These are phyloP conservation scores for Phenganax subtilis DNA, from an alignment of 92 coral and sea anemone species.

Conservation along the genomic window DNA sequence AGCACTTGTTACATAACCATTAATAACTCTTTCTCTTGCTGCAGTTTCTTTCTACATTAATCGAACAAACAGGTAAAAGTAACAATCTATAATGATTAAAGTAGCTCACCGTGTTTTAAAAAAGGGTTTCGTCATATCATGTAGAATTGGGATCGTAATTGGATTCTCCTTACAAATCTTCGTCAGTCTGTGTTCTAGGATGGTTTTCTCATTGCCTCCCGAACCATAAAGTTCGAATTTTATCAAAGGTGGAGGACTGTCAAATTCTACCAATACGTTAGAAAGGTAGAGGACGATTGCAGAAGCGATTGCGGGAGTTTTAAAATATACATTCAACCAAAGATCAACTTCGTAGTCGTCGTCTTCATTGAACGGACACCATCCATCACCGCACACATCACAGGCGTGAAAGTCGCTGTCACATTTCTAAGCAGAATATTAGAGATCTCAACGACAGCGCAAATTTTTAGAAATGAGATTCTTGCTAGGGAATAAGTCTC, in stretches of 20 bases:
- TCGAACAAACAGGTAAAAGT: conserved; percentile 6
- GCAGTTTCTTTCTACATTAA: no score
- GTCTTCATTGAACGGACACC: conserved; percentile 62
- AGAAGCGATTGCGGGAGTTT: conserved; percentile 74
- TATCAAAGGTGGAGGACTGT: background rate
- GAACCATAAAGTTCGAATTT: conserved; percentile 60
- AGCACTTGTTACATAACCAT: no score
- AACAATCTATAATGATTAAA: conserved; percentile 4
- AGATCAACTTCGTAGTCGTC: conserved; percentile 4
- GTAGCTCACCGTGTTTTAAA: conserved; percentile 54
- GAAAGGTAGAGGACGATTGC: conserved; percentile 77
- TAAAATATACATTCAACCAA: conserved; percentile 76
- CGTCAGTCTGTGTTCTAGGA: conserved; percentile 49
- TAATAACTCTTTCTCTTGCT: no score
- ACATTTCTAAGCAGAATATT: background rate
- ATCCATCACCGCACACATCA: conserved; percentile 32
- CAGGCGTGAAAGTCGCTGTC: background rate
- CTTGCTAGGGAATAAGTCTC: no score
- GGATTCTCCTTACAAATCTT: conserved; percentile 83
- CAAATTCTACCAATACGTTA: conserved; percentile 53
- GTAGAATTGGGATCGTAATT: conserved; percentile 61
- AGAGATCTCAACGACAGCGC: no score
- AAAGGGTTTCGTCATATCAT: conserved; percentile 86
- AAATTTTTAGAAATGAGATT: no score
- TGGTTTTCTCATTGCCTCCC: conserved; percentile 41